Percentiles rank a stretch among this genome's conserved stretches.
Conservation (phyloP, 2,888 invertebrate species). For the Eumerus sabulonum region DNA sequence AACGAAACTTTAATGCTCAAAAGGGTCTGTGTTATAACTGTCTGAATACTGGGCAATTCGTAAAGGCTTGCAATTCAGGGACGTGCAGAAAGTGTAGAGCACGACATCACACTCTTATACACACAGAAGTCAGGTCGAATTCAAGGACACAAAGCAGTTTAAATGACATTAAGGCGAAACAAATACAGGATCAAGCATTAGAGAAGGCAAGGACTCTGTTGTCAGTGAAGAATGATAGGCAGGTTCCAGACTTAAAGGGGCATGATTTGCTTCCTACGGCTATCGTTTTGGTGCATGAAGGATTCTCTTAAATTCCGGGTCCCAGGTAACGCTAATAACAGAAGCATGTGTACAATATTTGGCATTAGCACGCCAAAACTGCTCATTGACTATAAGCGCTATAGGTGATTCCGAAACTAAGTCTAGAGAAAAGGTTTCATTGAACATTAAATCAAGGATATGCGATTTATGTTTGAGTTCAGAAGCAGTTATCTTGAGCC, state of each 20-base stretch:
- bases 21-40: conserved; percentile 25
- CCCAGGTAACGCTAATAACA: too few species aligned
- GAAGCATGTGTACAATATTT: too few species aligned
- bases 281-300: conserved; percentile 1
- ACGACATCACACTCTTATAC: too few species aligned
- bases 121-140: neutral
- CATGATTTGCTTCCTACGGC: conserved; percentile 4
- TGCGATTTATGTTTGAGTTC: neutral
- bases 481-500: conserved; percentile 5
- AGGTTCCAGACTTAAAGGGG: neutral
- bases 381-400: conserved; percentile 1
- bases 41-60: conserved; percentile 6
- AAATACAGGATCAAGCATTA: neutral
- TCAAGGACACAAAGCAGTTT: neutral
- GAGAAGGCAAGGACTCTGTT: neutral
- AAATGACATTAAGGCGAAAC: neutral
- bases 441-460: conserved; percentile 7
- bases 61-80: conserved; percentile 12
- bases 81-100: too few species aligned
- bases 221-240: neutral
- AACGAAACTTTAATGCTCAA: neutral
- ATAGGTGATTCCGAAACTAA: conserved; percentile 13
- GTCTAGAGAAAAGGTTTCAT: neutral
- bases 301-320: too few species aligned
- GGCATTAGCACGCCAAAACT: too few species aligned